Conservation (phyloP, 92 coral and sea anemone genomes). For the Phenganax marumi region DNA sequence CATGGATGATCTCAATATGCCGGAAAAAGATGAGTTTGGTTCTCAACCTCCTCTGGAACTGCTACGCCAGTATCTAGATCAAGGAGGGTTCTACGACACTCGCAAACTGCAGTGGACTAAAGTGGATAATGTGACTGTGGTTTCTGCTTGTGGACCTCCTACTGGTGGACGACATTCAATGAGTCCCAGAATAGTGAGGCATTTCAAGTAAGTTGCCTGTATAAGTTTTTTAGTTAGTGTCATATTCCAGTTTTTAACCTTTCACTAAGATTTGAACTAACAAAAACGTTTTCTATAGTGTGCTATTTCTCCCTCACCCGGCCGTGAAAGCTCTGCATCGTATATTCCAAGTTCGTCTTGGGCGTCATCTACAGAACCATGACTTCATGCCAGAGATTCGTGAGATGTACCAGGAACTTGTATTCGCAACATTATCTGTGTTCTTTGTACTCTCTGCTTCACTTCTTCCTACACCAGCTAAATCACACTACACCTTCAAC, state of each 20-base stretch:
- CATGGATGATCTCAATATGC: constrained; percentile 97
- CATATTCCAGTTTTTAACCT: background rate
- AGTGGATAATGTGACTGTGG: constrained; percentile 77
- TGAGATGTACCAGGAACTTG: constrained; percentile 68
- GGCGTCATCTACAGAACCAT: constrained; percentile 79
- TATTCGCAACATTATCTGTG: constrained; percentile 65
- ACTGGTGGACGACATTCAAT: constrained; percentile 87
- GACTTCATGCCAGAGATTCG: constrained; percentile 88
- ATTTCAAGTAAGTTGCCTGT: constrained; percentile 68
- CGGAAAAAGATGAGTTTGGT: constrained; percentile 84
- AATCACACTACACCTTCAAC: constrained; percentile 89
- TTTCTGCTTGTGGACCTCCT: constrained; percentile 96
- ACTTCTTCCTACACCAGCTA: constrained; percentile 92
- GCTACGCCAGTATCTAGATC: constrained; percentile 84
- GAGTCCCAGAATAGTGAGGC: constrained; percentile 75
- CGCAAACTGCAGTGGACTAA: constrained; percentile 80
- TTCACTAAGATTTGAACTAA: no score
- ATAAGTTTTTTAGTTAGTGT: background rate
- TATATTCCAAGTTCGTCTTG: constrained; percentile 88
- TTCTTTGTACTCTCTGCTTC: constrained; percentile 68
- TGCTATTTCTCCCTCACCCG: constrained; percentile 82
- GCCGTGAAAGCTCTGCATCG: constrained; percentile 80
- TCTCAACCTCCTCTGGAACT: constrained; percentile 93
- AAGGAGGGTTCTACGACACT: constrained; percentile 91
- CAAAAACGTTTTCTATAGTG: constrained; percentile 41